Percentiles rank a stretch among this genome's conserved stretches.
These are phyloP conservation scores for Brachyistius frenatus DNA, from an alignment of 2,113 vertebrate species.

Conservation along the genomic window DNA sequence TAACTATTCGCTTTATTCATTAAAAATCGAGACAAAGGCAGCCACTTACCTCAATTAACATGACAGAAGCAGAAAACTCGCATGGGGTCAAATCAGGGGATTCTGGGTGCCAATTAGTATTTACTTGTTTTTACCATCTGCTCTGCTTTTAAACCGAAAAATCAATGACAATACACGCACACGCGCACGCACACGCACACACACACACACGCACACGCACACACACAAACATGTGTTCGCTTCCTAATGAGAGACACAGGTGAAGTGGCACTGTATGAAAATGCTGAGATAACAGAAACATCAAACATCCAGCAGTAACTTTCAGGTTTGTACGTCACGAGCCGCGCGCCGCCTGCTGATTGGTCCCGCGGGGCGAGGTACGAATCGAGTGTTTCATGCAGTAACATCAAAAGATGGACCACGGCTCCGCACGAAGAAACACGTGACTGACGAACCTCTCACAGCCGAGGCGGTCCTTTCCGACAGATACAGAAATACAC, in stretches of 20 bases:
- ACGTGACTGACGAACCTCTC: too few relatives aligned
- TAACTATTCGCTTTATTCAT: too few relatives aligned
- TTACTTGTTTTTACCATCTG: not conserved
- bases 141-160: conserved; percentile 24
- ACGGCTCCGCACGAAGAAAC: conserved; percentile 15
- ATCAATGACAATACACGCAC: too few relatives aligned
- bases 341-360: conserved; percentile 16
- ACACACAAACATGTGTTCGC: conserved; percentile 11
- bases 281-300: not conserved
- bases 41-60: too few relatives aligned
- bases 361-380: conserved; percentile 71
- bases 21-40: too few relatives aligned
- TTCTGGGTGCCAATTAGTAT: not conserved
- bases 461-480: not conserved
- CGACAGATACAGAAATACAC: conserved; percentile 8
- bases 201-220: not conserved
- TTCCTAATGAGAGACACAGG: conserved; percentile 16
- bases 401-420: conserved; percentile 33
- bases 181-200: too few relatives aligned
- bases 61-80: not conserved
- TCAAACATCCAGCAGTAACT: too few relatives aligned
- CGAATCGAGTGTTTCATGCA: conserved; percentile 61
- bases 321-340: too few relatives aligned
- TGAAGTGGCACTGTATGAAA: conserved; percentile 1
- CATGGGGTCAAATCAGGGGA: not conserved